Conservation (phyloP, 2,797 vertebrate species). For the Graptemys geographica region DNA sequence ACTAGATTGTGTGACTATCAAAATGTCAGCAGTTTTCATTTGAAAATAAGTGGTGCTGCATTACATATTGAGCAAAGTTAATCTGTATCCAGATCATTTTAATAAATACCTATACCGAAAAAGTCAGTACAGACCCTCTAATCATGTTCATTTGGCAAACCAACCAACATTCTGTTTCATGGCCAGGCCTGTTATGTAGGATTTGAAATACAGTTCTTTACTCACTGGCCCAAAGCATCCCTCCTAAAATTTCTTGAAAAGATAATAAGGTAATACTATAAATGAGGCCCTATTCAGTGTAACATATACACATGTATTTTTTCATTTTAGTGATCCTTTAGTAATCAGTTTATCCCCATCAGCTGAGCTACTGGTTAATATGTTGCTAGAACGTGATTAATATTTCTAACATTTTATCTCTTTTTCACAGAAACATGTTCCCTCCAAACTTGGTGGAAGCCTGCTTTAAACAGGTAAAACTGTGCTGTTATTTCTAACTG, state of each 20-base stretch:
- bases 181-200: background rate
- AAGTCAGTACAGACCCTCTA: background rate
- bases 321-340: background rate
- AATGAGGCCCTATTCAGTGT: background rate
- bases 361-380: background rate
- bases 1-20: background rate
- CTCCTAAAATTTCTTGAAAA: background rate
- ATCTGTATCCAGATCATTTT: background rate
- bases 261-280: background rate
- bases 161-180: background rate
- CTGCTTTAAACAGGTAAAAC: conserved; percentile 96
- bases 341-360: conserved; percentile 7
- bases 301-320: background rate
- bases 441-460: conserved; percentile 98
- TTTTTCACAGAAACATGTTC: conserved; percentile 95
- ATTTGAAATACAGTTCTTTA: background rate
- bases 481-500: background rate
- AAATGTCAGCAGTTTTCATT: background rate
- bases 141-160: conserved; percentile 2
- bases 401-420: conserved; percentile 62
- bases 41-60: background rate
- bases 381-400: background rate
- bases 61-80: conserved; percentile 10
- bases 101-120: background rate
- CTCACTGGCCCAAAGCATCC: background rate